phyloP scores from a whole-genome alignment of 2,797 vertebrate genomes.

The Alouatta caraya region DNA sequence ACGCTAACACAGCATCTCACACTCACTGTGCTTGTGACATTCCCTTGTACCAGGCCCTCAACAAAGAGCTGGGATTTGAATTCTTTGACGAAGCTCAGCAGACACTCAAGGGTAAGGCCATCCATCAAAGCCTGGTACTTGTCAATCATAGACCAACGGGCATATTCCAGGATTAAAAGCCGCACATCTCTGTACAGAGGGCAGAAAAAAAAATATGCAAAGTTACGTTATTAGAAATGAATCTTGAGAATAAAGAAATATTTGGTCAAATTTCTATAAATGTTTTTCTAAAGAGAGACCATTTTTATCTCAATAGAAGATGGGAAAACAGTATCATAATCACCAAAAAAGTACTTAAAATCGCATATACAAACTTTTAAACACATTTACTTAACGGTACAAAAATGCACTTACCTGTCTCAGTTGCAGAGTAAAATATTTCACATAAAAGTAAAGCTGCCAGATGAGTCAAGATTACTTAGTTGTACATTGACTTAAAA shows the following conservation, averaged over 20 bases:
- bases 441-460: neutral
- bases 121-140: slow-evolving; percentile 91
- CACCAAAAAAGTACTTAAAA: slow-evolving; percentile 8
- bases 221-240: slow-evolving; percentile 18
- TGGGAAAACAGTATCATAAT: neutral
- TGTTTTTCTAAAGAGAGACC: slow-evolving; percentile 21
- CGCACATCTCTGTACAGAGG: slow-evolving; percentile 89
- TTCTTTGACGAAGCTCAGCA: slow-evolving; percentile 88
- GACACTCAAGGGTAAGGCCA: slow-evolving; percentile 88
- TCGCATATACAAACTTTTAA: neutral
- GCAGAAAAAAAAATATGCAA: neutral
- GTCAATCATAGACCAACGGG: slow-evolving; percentile 94
- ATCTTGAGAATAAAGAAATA: slow-evolving; percentile 1
- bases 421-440: slow-evolving; percentile 2
- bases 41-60: slow-evolving; percentile 95
- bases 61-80: slow-evolving; percentile 92
- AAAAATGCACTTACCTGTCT: neutral
- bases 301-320: slow-evolving; percentile 34
- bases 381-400: neutral
- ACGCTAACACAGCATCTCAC: neutral
- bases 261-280: neutral
- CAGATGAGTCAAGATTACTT: neutral
- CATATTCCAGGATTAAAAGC: slow-evolving; percentile 91
- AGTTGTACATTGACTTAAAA: neutral
- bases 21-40: slow-evolving; percentile 92